phyloP scores from a whole-genome alignment of 2,888 invertebrate genomes.

The Argyresthia albistria region DNA sequence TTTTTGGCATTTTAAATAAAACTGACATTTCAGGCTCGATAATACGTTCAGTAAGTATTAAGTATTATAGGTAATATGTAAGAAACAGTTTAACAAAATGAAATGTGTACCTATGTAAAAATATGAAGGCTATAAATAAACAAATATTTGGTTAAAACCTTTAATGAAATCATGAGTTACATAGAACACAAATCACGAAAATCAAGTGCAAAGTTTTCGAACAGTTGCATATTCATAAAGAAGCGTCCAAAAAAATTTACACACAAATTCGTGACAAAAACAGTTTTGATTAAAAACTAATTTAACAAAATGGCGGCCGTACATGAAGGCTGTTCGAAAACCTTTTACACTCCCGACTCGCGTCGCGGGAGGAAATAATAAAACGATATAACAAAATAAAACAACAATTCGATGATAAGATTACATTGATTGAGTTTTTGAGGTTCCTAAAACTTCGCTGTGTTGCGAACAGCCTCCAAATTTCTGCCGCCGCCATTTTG shows the following conservation, averaged over 20 bases:
- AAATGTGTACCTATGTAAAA: background rate
- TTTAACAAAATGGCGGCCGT: slow-evolving; percentile 60
- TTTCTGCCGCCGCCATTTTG: slow-evolving; percentile 69
- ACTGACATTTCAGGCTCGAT: too few relatives aligned
- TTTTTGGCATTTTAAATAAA: too few relatives aligned
- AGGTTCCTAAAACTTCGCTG: slow-evolving; percentile 60
- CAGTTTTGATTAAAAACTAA: too few relatives aligned
- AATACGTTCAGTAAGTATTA: too few relatives aligned
- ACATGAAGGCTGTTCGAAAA: slow-evolving; percentile 79
- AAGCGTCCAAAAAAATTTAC: background rate
- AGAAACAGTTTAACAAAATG: too few relatives aligned
- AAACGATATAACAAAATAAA: slow-evolving; percentile 30
- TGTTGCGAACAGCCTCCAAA: slow-evolving; percentile 70
- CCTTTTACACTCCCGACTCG: slow-evolving; percentile 47
- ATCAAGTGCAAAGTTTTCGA: slow-evolving; percentile 71
- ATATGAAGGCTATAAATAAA: background rate
- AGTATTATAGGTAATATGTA: too few relatives aligned
- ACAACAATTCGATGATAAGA: slow-evolving; percentile 43
- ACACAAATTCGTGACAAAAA: too few relatives aligned
- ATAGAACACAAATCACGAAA: slow-evolving; percentile 8
- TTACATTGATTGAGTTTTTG: slow-evolving; percentile 32
- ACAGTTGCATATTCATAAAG: slow-evolving; percentile 52
- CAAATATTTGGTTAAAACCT: background rate
- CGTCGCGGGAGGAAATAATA: slow-evolving; percentile 32
- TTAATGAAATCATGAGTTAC: background rate